Evolutionary conservation across 2,888 invertebrate genomes (phyloP).

Genomic region (Melieria picta): DNA sequence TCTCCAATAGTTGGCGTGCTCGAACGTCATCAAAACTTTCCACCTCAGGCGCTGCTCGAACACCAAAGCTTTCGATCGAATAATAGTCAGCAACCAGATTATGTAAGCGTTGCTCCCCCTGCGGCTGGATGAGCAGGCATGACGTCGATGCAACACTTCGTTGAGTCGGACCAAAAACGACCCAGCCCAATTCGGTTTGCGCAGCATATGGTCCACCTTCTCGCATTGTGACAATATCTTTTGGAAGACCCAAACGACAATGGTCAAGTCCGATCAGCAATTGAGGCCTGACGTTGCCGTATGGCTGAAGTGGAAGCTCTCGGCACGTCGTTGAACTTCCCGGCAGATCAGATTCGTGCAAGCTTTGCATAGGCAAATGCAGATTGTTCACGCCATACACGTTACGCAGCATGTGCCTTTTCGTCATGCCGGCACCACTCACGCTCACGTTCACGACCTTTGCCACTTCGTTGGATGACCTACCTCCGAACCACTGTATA

Average conservation of each 20-base stretch:
- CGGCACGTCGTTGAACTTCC: too few relatives aligned
- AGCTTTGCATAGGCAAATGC: too few relatives aligned
- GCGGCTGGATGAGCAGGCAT: slow-evolving; percentile 13
- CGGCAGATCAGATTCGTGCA: too few relatives aligned
- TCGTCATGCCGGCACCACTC: too few relatives aligned
- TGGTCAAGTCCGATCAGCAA: slow-evolving; percentile 11
- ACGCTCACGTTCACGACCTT: too few relatives aligned
- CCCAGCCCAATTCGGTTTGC: slow-evolving; percentile 39
- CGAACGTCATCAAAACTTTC: slow-evolving; percentile 18
- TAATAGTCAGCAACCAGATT: slow-evolving; percentile 26
- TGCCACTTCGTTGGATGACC: too few relatives aligned
- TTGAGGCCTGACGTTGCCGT: too few relatives aligned
- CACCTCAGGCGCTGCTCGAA: slow-evolving; percentile 9
- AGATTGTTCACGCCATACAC: too few relatives aligned
- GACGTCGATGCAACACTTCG: background rate
- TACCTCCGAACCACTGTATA: too few relatives aligned
- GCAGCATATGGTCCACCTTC: slow-evolving; percentile 35
- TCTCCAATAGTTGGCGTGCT: slow-evolving; percentile 15
- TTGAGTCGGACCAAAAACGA: slow-evolving; percentile 33
- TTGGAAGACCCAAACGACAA: background rate
- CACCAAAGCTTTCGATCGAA: slow-evolving; percentile 30
- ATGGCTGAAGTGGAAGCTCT: too few relatives aligned
- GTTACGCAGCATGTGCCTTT: too few relatives aligned
- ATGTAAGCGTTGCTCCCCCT: slow-evolving; percentile 15
- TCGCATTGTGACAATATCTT: background rate